Evolutionary conservation across 2,888 invertebrate species (phyloP).

Genomic region (Caenorhabditis uteleia): DNA sequence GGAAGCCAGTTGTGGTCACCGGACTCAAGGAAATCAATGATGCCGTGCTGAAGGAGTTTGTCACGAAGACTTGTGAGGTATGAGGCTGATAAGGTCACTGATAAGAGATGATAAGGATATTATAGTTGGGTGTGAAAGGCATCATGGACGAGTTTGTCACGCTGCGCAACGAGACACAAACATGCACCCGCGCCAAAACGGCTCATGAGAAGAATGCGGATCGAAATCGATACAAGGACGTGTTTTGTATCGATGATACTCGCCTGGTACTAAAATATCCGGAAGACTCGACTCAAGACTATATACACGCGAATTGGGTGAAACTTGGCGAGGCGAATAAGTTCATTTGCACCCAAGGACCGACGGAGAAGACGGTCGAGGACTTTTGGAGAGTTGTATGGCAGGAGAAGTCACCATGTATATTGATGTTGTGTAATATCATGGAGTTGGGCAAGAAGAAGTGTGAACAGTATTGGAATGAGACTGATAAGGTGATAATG

Average conservation of each 20-base stretch:
- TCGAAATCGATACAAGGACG: slow-evolving; percentile 61
- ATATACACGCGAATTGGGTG: slow-evolving; percentile 64
- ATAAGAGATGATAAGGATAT: background rate
- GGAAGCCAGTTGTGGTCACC: background rate
- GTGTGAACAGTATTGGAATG: slow-evolving; percentile 64
- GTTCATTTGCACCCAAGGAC: slow-evolving; percentile 58
- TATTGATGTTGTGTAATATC: slow-evolving; percentile 59
- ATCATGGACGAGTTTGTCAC: slow-evolving; percentile 31
- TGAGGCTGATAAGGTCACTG: background rate
- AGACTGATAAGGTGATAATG: no score
- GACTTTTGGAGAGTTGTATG: slow-evolving; percentile 60
- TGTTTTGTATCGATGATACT: slow-evolving; percentile 57
- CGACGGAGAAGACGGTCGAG: slow-evolving; percentile 53
- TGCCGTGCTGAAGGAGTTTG: slow-evolving; percentile 18
- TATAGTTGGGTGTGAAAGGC: slow-evolving; percentile 37
- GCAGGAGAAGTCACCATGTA: slow-evolving; percentile 54
- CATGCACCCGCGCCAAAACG: slow-evolving; percentile 41
- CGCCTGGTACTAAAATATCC: slow-evolving; percentile 54
- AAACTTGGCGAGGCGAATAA: slow-evolving; percentile 32
- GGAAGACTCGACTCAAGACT: slow-evolving; percentile 42
- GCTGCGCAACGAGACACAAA: slow-evolving; percentile 33
- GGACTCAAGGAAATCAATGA: slow-evolving; percentile 12
- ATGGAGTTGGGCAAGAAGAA: slow-evolving; percentile 58
- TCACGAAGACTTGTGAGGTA: slow-evolving; percentile 15
- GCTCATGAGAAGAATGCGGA: slow-evolving; percentile 47